Evolutionary conservation across 2,113 vertebrate species (phyloP).

Genomic region (Myanophis thanlyinensis): DNA sequence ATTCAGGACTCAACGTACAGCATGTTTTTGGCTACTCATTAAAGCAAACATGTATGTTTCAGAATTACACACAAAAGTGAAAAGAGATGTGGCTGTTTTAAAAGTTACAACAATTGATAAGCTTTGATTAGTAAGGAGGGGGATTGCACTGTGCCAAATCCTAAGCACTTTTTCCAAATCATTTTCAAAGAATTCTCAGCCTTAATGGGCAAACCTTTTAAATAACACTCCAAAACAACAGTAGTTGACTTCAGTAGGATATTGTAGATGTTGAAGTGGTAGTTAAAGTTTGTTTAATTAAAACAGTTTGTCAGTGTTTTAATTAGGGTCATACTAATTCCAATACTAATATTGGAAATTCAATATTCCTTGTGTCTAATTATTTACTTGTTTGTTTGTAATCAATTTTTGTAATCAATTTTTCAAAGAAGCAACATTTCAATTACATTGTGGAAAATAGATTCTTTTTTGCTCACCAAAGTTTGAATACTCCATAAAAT

Average conservation of each 20-base stretch:
- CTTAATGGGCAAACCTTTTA: background rate
- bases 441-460: background rate
- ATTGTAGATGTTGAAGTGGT: background rate
- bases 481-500: background rate
- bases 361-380: background rate
- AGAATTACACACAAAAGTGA: background rate
- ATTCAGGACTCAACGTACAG: background rate
- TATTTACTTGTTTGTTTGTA: background rate
- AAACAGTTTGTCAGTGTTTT: background rate
- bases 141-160: background rate
- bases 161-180: background rate
- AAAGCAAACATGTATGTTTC: background rate
- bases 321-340: background rate
- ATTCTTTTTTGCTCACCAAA: background rate
- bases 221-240: background rate
- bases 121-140: background rate
- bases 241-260: background rate
- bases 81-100: background rate
- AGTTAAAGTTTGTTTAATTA: background rate
- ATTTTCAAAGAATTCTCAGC: background rate
- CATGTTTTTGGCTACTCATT: background rate
- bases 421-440: background rate
- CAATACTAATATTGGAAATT: background rate
- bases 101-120: background rate
- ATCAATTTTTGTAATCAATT: background rate